A percentile compares a stretch with the other conserved stretches of the same genome.
These are phyloP conservation scores for Cyrtodaria siliqua DNA, from an alignment of 2,888 invertebrate species.

Conservation along the genomic window DNA sequence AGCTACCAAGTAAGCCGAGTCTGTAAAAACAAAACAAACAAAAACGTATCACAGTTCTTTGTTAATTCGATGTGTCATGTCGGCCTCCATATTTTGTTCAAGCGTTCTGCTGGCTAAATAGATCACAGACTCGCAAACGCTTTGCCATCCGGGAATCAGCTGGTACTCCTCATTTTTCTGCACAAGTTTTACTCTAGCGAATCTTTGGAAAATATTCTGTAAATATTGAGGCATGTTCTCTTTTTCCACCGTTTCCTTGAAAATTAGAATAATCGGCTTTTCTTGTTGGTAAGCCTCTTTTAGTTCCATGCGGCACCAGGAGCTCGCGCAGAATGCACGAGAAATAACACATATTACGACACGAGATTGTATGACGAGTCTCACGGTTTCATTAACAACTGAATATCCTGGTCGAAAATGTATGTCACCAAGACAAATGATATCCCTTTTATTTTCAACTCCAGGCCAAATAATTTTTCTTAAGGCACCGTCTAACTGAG, in stretches of 20 bases:
- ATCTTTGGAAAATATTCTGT: neutral
- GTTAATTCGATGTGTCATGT: too few relatives aligned
- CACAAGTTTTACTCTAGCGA: neutral
- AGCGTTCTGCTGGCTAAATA: neutral
- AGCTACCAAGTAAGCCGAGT: too few relatives aligned
- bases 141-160: neutral
- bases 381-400: neutral
- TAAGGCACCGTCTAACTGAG: neutral
- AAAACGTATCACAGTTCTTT: too few relatives aligned
- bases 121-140: neutral
- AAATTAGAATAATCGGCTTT: constrained; percentile 1
- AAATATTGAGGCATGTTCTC: neutral
- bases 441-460: neutral
- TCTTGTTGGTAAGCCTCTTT: constrained; percentile 3
- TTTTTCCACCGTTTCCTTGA: neutral
- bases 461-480: neutral
- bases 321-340: neutral
- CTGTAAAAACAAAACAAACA: too few relatives aligned
- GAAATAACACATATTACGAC: neutral
- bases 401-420: neutral
- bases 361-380: neutral
- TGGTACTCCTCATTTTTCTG: neutral
- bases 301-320: constrained; percentile 5
- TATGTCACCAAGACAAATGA: neutral
- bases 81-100: too few relatives aligned